Evolutionary conservation across 1,140 invertebrate species (phyloP).

Genomic region (Drosophila rufa): DNA sequence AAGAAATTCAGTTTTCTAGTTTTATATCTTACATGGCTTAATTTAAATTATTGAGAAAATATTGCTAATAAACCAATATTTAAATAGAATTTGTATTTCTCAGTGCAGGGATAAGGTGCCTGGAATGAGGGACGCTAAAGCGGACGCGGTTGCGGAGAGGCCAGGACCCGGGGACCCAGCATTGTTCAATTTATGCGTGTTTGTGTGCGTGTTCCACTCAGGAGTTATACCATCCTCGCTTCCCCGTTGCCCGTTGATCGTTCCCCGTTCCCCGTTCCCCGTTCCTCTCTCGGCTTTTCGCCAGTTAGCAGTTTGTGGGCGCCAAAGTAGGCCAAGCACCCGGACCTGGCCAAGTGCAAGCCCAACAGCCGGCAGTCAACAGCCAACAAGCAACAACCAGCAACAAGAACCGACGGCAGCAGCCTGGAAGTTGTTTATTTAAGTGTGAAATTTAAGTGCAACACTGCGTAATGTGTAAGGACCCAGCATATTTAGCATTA

Average conservation of each 20-base stretch:
- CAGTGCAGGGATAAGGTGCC: slow-evolving; percentile 19
- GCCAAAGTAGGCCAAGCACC: slow-evolving; percentile 77
- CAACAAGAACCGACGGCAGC: slow-evolving; percentile 38
- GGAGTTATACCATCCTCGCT: slow-evolving; percentile 48
- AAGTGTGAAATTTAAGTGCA: slow-evolving; percentile 80
- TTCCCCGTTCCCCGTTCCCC: background rate
- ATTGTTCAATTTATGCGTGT: slow-evolving; percentile 82
- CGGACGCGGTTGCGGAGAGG: slow-evolving; percentile 19
- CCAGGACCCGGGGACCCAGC: slow-evolving; percentile 25
- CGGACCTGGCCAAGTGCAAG: slow-evolving; percentile 54
- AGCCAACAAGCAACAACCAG: slow-evolving; percentile 20
- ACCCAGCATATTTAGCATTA: slow-evolving; percentile 65
- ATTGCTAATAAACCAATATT: background rate
- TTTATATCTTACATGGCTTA: no score
- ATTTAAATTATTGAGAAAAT: background rate
- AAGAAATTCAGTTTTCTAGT: no score
- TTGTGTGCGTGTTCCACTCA: slow-evolving; percentile 58
- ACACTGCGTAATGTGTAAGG: slow-evolving; percentile 63
- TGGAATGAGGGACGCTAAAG: background rate
- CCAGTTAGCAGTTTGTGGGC: slow-evolving; percentile 77
- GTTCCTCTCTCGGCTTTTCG: slow-evolving; percentile 32
- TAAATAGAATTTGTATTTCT: background rate
- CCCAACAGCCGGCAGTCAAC: slow-evolving; percentile 48
- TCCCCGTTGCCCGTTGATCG: slow-evolving; percentile 1
- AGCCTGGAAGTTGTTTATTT: slow-evolving; percentile 78